Evolutionary conservation across 2,797 vertebrate species (phyloP).

Genomic region (Gymnoscopelus braueri): DNA sequence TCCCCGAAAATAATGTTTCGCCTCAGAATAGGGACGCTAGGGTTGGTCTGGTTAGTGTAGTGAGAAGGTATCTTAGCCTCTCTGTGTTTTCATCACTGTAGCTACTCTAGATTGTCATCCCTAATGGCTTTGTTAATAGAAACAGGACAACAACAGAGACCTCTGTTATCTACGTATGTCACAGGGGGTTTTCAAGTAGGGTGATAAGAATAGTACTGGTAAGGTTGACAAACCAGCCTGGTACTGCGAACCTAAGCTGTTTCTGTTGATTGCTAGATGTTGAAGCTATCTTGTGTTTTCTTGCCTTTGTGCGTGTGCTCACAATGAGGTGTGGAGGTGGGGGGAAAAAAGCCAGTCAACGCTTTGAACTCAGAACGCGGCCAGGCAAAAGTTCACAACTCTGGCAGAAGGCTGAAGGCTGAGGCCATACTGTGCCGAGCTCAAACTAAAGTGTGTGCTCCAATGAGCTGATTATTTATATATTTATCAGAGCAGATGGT

Average conservation of each 20-base stretch:
- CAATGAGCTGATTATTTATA: slow-evolving; percentile 65
- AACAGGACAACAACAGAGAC: slow-evolving; percentile 3
- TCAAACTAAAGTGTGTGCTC: slow-evolving; percentile 50
- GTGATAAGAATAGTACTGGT: neutral
- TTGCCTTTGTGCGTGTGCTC: slow-evolving; percentile 1
- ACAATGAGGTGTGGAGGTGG: slow-evolving; percentile 1
- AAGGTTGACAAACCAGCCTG: neutral
- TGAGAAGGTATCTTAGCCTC: slow-evolving; percentile 30
- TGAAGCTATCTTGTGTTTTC: neutral
- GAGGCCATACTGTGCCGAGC: slow-evolving; percentile 53
- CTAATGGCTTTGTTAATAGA: slow-evolving; percentile 1
- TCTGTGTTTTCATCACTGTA: slow-evolving; percentile 13
- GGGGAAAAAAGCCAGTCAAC: slow-evolving; percentile 9
- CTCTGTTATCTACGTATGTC: neutral
- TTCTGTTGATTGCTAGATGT: neutral
- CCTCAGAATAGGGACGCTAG: no score
- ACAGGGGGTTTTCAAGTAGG: neutral
- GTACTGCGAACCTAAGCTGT: neutral
- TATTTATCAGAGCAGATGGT: slow-evolving; percentile 72
- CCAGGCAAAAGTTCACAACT: slow-evolving; percentile 33
- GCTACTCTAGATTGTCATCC: neutral
- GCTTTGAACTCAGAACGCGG: slow-evolving; percentile 37
- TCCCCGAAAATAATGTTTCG: no score
- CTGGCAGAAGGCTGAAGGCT: slow-evolving; percentile 55
- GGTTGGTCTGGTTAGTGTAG: neutral